Evolutionary conservation across 92 coral and sea anemone genomes (phyloP), one percentile per base, ranked within the genome.

Genomic region (Heliopora coerulea): DNA sequence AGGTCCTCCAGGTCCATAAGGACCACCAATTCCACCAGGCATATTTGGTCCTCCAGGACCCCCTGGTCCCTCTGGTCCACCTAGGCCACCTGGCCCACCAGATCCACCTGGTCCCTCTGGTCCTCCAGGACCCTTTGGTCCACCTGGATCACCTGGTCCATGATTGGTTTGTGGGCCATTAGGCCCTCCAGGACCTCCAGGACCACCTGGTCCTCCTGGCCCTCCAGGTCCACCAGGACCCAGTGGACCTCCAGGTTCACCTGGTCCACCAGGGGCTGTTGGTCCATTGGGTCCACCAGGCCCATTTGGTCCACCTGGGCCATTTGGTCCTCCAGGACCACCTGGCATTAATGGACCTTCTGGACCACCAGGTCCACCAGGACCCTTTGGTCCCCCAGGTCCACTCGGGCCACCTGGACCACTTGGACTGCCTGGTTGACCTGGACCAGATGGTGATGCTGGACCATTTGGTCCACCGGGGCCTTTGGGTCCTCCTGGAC

Each of bases 401-500:
- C 74, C 74, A 24, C 39, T 50, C 10, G 74, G 74, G 1, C 74
- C 74, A 42, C 74, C 74, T 30, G 96, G 96, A 11, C 97, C 97
- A 12, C 80, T 83, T 10, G 92, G 92, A 1, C 86, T 86, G 18
- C 97, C 97, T 11, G 97, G 97, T 26, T 90, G 91, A n/a, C 89
- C 88, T 14, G 97, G 91, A 4, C 91, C 89, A 56, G 87, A 88
- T 0, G 96, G 89, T 1, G 89, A 87, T 5, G 89, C 86, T 2
- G 96, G 96, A 0, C 88, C 91, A 2, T 86, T 85, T 0, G 93
- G 90, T 19, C 93, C 85, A 26, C 91, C 97, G 0, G 96, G 96
- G 15, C 85, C 84, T 34, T 87, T 85, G 7, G 84, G 87, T 0
- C 80, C 83, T 21, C 86, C 82, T 27, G 80, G 80, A 34, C 81